These are phyloP conservation scores for Zaprionus camerounensis DNA, from an alignment of 1,140 invertebrate genomes.

Conservation along the genomic window DNA sequence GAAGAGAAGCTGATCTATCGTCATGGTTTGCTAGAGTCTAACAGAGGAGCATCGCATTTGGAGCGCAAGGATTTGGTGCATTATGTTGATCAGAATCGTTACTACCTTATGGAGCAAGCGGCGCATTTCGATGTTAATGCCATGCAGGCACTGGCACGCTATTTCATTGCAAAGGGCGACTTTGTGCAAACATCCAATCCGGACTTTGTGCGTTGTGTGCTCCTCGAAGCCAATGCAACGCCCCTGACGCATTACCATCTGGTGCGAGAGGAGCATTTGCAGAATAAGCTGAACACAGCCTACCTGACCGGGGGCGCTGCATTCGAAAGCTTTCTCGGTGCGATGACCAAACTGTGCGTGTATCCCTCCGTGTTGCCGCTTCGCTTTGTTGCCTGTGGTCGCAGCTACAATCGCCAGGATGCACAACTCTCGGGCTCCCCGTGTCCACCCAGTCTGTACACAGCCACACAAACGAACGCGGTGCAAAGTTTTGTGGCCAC, in stretches of 20 bases:
- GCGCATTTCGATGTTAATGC: constrained; percentile 86
- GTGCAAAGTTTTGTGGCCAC: constrained; percentile 85
- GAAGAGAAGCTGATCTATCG: constrained; percentile 84
- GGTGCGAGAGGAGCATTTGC: constrained; percentile 84
- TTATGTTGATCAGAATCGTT: constrained; percentile 84
- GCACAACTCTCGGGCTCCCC: constrained; percentile 32
- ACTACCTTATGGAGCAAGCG: constrained; percentile 86
- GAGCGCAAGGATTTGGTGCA: constrained; percentile 85
- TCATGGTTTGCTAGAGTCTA: constrained; percentile 38
- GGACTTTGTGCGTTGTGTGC: constrained; percentile 87
- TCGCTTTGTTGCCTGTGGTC: constrained; percentile 86
- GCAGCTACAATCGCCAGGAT: constrained; percentile 85
- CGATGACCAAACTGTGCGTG: constrained; percentile 86
- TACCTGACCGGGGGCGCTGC: constrained; percentile 87
- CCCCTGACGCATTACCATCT: constrained; percentile 85
- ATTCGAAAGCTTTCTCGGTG: constrained; percentile 86
- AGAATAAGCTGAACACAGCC: constrained; percentile 84
- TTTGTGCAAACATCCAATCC: constrained; percentile 86
- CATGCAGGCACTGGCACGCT: constrained; percentile 84
- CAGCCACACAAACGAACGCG: constrained; percentile 86
- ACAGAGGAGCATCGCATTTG: constrained; percentile 49
- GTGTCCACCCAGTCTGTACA: constrained; percentile 85
- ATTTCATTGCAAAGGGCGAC: constrained; percentile 81
- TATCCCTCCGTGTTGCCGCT: constrained; percentile 86
- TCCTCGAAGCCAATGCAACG: constrained; percentile 87